Conservation (phyloP, 1,140 invertebrate species). For the Whitmania pigra region DNA sequence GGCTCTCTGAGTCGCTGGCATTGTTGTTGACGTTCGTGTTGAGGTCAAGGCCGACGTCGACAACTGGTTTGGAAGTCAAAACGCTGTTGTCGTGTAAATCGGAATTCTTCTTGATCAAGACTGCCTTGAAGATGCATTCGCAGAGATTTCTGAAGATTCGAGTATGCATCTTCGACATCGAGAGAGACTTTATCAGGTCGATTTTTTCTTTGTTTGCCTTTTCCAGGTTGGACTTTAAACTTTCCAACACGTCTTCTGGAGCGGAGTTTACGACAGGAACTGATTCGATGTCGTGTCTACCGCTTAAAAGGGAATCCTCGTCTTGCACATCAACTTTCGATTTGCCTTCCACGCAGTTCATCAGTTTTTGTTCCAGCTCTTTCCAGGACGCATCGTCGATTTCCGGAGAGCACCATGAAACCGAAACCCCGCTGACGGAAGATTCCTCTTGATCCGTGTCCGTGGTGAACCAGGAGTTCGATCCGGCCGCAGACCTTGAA, state of each 20-base stretch:
- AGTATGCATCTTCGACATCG: not conserved
- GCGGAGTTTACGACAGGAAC: no score
- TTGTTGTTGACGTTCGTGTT: no score
- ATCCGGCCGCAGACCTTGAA: no score
- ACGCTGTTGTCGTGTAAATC: not conserved
- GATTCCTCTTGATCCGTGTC: no score
- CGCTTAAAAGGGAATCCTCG: not conserved
- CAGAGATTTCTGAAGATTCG: not conserved
- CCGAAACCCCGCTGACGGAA: no score
- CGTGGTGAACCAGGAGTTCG: no score
- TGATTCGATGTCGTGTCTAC: no score
- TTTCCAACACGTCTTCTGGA: not conserved
- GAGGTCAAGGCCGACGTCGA: not conserved
- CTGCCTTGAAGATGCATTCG: not conserved
- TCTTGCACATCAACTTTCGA: not conserved
- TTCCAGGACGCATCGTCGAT: not conserved
- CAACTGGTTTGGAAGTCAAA: not conserved
- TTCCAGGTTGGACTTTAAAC: not conserved
- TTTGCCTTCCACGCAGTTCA: not conserved
- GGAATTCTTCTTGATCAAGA: not conserved
- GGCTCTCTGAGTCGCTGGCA: no score
- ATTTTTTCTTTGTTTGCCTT: not conserved
- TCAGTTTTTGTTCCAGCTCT: constrained; percentile 7
- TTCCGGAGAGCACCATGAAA: no score
- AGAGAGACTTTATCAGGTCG: not conserved